Evolutionary conservation across 1,140 invertebrate species (phyloP).

Genomic region (Drosophila murphyi): DNA sequence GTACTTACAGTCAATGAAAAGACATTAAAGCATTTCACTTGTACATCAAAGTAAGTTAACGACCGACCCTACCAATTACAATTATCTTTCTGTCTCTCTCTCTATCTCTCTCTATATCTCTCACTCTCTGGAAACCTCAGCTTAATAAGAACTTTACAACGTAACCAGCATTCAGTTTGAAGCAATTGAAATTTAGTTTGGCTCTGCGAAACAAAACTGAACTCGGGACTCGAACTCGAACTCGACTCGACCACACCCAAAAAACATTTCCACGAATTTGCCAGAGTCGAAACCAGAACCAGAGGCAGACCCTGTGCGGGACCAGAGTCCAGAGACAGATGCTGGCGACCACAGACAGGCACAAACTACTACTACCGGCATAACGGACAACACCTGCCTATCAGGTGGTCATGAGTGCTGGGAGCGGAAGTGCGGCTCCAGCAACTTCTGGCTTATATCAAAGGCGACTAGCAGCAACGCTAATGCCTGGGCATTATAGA

Average conservation of each 20-base stretch:
- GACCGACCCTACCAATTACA: slow-evolving; percentile 10
- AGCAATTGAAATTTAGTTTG: slow-evolving; percentile 55
- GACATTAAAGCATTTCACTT: slow-evolving; percentile 10
- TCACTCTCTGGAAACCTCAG: slow-evolving; percentile 19
- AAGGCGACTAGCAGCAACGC: slow-evolving; percentile 50
- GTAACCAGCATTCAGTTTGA: slow-evolving; percentile 26
- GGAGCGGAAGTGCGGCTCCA: slow-evolving; percentile 58
- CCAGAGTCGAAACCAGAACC: neutral
- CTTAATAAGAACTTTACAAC: slow-evolving; percentile 57
- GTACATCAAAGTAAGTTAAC: slow-evolving; percentile 18
- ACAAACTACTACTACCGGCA: slow-evolving; percentile 41
- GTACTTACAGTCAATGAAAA: slow-evolving; percentile 25
- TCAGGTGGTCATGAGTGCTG: slow-evolving; percentile 30
- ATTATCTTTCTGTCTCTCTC: slow-evolving; percentile 20
- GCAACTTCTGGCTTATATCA: slow-evolving; percentile 23
- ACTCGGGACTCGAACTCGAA: slow-evolving; percentile 10
- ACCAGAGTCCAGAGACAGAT: slow-evolving; percentile 9
- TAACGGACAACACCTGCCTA: slow-evolving; percentile 68
- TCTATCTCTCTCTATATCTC: neutral
- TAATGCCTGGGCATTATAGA: slow-evolving; percentile 43
- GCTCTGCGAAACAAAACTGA: slow-evolving; percentile 39
- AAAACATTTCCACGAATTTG: slow-evolving; percentile 35
- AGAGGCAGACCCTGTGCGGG: neutral
- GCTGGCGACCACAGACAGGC: slow-evolving; percentile 34
- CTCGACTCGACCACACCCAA: slow-evolving; percentile 52